phyloP scores from a whole-genome alignment of 2,113 vertebrate species.

The Pterocles orientalis region DNA sequence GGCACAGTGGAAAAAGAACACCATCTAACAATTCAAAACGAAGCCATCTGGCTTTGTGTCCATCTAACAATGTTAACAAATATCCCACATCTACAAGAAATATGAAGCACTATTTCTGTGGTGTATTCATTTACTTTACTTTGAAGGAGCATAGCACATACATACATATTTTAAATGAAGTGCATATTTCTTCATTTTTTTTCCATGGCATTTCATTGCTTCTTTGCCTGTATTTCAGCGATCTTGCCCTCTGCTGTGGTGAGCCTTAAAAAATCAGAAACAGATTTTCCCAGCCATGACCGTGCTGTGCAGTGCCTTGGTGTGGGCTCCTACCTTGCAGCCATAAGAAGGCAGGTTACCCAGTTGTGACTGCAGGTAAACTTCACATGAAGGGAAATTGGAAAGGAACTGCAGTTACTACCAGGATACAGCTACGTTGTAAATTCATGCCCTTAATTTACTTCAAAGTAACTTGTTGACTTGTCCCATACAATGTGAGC shows the following conservation, averaged over 20 bases:
- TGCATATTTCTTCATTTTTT: fast-evolving
- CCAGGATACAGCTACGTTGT: background rate
- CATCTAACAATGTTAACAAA: conserved; percentile 23
- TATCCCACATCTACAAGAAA: conserved; percentile 8
- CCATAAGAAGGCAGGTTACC: background rate
- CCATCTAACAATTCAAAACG: conserved; percentile 25
- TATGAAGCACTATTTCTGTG: background rate
- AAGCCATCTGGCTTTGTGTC: conserved; percentile 55
- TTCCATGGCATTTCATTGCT: background rate
- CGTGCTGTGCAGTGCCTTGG: background rate
- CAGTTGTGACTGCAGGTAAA: background rate
- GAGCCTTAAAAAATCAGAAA: background rate
- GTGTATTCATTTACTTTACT: background rate
- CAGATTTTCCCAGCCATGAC: background rate
- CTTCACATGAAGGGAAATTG: background rate
- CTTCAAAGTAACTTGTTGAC: background rate
- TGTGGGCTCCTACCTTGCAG: background rate
- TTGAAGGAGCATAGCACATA: background rate
- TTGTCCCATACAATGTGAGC: background rate
- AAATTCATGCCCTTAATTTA: background rate
- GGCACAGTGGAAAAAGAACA: conserved; percentile 40
- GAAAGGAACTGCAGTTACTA: background rate
- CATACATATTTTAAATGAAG: background rate
- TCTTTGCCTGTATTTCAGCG: background rate
- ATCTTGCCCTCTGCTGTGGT: background rate